Evolutionary conservation across 1,140 invertebrate species (phyloP).

Genomic region (Tetragonula clypearis): DNA sequence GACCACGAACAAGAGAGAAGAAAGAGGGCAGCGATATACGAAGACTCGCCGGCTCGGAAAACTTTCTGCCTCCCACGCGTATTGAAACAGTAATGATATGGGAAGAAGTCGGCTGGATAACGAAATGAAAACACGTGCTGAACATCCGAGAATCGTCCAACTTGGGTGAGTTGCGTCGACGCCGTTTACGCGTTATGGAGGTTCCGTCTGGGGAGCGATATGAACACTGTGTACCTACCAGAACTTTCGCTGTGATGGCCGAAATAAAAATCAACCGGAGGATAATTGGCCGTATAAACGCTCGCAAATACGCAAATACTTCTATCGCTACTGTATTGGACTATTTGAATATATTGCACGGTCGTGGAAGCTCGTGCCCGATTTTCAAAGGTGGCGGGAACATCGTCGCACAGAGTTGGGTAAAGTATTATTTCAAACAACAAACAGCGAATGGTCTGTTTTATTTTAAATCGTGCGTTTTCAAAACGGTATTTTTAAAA

Average conservation of each 20-base stretch:
- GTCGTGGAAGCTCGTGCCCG: no score
- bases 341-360: not conserved
- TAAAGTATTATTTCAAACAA: no score
- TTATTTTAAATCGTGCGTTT: no score
- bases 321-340: not conserved
- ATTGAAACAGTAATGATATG: conserved; percentile 67
- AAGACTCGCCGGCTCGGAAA: conserved; percentile 30
- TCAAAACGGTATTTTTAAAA: no score
- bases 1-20: not conserved
- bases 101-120: conserved; percentile 47
- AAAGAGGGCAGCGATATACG: conserved; percentile 15
- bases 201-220: conserved; percentile 39
- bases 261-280: conserved; percentile 30
- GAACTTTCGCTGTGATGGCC: conserved; percentile 1
- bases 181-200: conserved; percentile 58
- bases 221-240: not conserved
- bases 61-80: conserved; percentile 56
- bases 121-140: conserved; percentile 64
- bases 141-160: conserved; percentile 47
- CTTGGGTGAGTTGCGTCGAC: conserved; percentile 36
- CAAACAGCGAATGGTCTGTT: no score
- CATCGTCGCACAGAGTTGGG: no score
- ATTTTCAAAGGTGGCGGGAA: no score
- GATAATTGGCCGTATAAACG: conserved; percentile 24
- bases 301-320: conserved; percentile 13